phyloP scores from a whole-genome alignment of 2,797 vertebrate species.

The Dallia pectoralis region DNA sequence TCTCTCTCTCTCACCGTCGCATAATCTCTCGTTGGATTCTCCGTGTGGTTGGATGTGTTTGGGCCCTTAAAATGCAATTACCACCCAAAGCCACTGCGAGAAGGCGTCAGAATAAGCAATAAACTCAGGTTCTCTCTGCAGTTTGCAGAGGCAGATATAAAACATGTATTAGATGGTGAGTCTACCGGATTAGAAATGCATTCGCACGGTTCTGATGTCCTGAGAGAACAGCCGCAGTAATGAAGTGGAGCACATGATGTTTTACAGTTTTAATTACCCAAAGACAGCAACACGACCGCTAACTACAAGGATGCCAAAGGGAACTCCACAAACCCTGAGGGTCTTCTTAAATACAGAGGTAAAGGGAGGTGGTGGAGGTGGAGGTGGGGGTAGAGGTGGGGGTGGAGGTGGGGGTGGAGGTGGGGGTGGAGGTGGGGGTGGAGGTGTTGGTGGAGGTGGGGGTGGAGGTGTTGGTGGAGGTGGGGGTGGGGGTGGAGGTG shows the following conservation, averaged over 20 bases:
- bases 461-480: no score
- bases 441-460: no score
- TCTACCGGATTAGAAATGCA: conserved; percentile 32
- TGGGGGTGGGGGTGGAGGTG: no score
- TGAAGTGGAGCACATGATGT: conserved; percentile 6
- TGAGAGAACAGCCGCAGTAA: conserved; percentile 15
- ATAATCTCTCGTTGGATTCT: conserved; percentile 18
- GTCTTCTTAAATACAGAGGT: not conserved
- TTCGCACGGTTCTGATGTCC: conserved; percentile 25
- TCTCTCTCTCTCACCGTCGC: conserved; percentile 20
- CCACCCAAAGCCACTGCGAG: conserved; percentile 33
- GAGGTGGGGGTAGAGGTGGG: no score
- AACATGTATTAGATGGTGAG: conserved; percentile 46
- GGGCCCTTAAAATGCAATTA: conserved; percentile 24
- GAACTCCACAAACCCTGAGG: not conserved
- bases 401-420: no score
- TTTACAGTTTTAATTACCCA: conserved; percentile 17
- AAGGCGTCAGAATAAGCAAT: conserved; percentile 3
- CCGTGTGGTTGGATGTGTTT: conserved; percentile 18
- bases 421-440: no score
- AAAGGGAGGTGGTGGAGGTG: not conserved
- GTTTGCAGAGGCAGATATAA: conserved; percentile 46
- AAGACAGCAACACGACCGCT: conserved; percentile 15
- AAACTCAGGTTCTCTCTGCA: conserved; percentile 28
- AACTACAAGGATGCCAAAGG: not conserved